Evolutionary conservation across 2,113 vertebrate genomes (phyloP).

Genomic region (Cephalopterus ornatus): DNA sequence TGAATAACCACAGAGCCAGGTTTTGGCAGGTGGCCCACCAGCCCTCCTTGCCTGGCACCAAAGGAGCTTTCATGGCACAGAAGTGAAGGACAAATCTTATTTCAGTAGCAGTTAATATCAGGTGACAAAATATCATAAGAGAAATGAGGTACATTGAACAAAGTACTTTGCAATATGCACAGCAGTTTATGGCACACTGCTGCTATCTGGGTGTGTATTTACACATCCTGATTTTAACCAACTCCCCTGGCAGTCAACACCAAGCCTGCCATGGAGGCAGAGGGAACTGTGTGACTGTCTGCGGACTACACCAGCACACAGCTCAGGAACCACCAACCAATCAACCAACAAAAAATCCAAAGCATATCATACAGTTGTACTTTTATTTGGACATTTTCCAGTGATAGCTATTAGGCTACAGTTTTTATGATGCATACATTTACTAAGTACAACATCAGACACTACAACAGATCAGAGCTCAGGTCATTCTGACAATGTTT

Average conservation of each 20-base stretch:
- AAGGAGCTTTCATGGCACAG: neutral
- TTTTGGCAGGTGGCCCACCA: neutral
- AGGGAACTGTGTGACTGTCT: neutral
- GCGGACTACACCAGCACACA: neutral
- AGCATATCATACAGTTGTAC: constrained; percentile 73
- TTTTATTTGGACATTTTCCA: constrained; percentile 88
- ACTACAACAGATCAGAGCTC: constrained; percentile 75
- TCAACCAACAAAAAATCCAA: neutral
- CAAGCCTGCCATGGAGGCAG: neutral
- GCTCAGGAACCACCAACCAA: neutral
- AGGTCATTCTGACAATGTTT: constrained; percentile 67
- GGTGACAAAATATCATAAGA: neutral
- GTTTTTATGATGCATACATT: constrained; percentile 84
- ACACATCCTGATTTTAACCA: neutral
- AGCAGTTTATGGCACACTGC: neutral
- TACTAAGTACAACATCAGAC: constrained; percentile 87
- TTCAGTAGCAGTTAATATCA: neutral
- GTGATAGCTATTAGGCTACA: constrained; percentile 85
- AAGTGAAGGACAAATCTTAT: neutral
- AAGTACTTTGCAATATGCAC: neutral
- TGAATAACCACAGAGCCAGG: neutral
- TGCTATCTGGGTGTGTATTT: neutral
- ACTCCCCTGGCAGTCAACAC: neutral
- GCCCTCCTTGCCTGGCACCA: neutral
- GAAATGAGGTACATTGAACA: rapidly evolving